phyloP scores from a whole-genome alignment of 2,888 invertebrate genomes.

The Ectropis crepuscularia region DNA sequence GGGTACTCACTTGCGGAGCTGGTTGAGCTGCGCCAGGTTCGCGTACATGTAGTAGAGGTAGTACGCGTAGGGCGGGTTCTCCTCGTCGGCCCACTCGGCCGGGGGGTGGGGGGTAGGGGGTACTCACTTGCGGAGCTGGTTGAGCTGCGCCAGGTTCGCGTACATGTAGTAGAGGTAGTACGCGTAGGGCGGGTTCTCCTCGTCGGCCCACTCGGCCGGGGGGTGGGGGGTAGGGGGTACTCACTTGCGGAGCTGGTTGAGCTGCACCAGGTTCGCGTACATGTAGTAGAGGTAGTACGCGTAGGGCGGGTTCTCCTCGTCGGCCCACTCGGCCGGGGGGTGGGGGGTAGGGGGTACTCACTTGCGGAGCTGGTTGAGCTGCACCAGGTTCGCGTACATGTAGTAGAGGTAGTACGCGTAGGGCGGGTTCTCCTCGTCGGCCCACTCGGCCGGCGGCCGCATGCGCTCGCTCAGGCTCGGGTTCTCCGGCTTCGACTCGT shows the following conservation, averaged over 20 bases:
- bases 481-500: conserved; percentile 99
- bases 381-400: conserved; percentile 98
- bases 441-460: conserved; percentile 93
- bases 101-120: no score
- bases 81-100: conserved; percentile 93
- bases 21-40: conserved; percentile 97
- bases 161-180: conserved; percentile 99
- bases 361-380: conserved; percentile 97
- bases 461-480: conserved; percentile 94
- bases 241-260: conserved; percentile 96
- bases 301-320: conserved; percentile 98
- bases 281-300: conserved; percentile 99
- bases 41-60: conserved; percentile 99
- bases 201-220: conserved; percentile 94
- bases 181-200: conserved; percentile 99
- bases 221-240: no score
- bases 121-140: conserved; percentile 95
- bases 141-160: conserved; percentile 97
- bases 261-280: conserved; percentile 97
- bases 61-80: conserved; percentile 99
- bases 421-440: conserved; percentile 96
- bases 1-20: conserved; percentile 94
- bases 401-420: conserved; percentile 99
- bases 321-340: conserved; percentile 94
- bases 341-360: no score